phyloP scores from a whole-genome alignment of 1,140 invertebrate genomes.

The Zophobas atratus region DNA sequence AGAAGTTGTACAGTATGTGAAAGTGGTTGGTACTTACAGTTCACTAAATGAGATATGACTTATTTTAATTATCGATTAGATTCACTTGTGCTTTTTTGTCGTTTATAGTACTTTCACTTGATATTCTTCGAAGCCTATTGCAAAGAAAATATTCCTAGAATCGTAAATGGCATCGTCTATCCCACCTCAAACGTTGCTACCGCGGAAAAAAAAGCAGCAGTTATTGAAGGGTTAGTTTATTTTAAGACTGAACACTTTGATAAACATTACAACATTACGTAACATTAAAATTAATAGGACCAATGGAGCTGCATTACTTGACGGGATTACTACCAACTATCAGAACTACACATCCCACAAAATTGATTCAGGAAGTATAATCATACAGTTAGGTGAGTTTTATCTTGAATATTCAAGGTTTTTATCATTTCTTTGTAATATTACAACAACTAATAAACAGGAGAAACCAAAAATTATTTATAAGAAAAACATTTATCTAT shows the following conservation, averaged over 20 bases:
- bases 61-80: background rate
- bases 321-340: background rate
- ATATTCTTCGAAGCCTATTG: background rate
- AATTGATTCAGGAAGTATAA: background rate
- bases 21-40: background rate
- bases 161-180: background rate
- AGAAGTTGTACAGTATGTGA: background rate
- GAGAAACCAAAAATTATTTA: no score
- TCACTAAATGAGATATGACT: background rate
- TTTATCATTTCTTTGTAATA: no score
- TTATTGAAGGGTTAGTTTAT: background rate
- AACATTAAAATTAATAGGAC: background rate
- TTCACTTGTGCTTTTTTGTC: background rate
- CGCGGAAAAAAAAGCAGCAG: background rate
- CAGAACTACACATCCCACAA: background rate
- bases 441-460: no score
- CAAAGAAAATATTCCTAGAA: background rate
- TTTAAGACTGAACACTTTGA: background rate
- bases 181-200: background rate
- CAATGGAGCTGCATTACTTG: background rate
- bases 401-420: background rate
- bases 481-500: background rate
- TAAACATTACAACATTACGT: background rate
- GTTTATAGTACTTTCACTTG: slow-evolving; percentile 1
- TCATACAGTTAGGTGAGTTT: background rate